A percentile compares a stretch with the other conserved stretches of the same genome.
Conservation (phyloP, 2,888 invertebrate genomes). For the Cephus nigrinus region DNA sequence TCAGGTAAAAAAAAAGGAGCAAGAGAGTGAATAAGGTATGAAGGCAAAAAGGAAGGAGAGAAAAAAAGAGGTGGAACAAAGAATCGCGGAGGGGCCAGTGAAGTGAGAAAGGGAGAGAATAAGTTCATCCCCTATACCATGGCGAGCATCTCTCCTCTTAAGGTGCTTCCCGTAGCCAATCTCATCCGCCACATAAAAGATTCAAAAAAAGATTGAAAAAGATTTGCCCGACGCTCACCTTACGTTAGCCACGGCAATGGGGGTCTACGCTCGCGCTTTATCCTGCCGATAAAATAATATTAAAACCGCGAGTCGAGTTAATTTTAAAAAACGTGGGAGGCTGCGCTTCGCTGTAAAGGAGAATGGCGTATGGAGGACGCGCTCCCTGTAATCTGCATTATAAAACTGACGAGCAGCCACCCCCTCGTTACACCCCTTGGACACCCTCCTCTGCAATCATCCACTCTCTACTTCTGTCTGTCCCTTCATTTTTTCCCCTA, state of each 20-base stretch:
- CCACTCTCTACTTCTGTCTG: no score
- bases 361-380: constrained; percentile 5
- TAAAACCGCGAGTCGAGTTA: constrained; percentile 36
- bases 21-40: no score
- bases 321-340: constrained; percentile 25
- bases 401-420: constrained; percentile 27
- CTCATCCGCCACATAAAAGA: constrained; percentile 45
- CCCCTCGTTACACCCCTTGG: no score
- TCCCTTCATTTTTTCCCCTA: no score
- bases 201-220: constrained; percentile 52
- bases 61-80: background rate
- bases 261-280: constrained; percentile 4
- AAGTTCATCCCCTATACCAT: background rate
- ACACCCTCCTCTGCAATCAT: no score
- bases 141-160: constrained; percentile 9
- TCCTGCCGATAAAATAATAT: constrained; percentile 43
- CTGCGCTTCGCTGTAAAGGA: background rate
- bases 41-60: background rate
- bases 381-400: constrained; percentile 33
- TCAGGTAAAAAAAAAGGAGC: no score
- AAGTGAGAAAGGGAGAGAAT: background rate
- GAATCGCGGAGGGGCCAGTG: background rate
- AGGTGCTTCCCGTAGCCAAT: constrained; percentile 28
- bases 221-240: constrained; percentile 41
- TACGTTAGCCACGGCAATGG: constrained; percentile 23